A percentile compares a stretch with the other conserved stretches of the same genome.
Evolutionary conservation across 92 coral and sea anemone species (phyloP).

Genomic region (Phymanthus crucifer): DNA sequence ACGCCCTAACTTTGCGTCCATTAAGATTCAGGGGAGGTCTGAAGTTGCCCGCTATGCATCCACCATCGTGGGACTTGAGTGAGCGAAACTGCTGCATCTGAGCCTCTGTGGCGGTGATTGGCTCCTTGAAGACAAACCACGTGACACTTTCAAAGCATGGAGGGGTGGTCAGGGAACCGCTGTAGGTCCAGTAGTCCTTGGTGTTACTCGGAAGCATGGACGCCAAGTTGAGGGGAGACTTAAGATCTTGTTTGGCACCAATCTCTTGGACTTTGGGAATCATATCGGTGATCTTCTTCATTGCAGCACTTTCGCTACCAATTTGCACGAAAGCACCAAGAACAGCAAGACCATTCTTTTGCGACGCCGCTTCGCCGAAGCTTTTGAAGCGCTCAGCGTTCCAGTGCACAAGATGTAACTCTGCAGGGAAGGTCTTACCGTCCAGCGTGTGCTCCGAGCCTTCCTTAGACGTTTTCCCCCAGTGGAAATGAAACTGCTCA

Average conservation of each 20-base stretch:
- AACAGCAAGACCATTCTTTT: conserved; percentile 73
- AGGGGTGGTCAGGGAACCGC: conserved; percentile 60
- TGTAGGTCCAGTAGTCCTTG: conserved; percentile 58
- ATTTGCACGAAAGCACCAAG: conserved; percentile 75
- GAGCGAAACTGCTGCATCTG: conserved; percentile 49
- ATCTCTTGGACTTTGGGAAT: conserved; percentile 43
- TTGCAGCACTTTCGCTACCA: conserved; percentile 23
- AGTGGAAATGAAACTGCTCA: conserved; percentile 81
- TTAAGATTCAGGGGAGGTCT: conserved; percentile 38
- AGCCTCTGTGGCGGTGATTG: conserved; percentile 37
- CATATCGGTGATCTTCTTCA: conserved; percentile 44
- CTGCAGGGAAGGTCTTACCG: conserved; percentile 77
- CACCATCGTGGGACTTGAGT: conserved; percentile 29
- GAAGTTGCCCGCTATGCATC: conserved; percentile 39
- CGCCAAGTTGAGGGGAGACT: conserved; percentile 35
- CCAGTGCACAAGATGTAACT: conserved; percentile 96
- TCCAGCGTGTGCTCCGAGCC: conserved; percentile 81
- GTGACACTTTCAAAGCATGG: conserved; percentile 68
- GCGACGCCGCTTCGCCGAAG: conserved; percentile 60
- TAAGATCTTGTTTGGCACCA: conserved; percentile 35
- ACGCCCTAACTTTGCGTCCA: conserved; percentile 38
- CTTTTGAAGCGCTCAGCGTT: conserved; percentile 60
- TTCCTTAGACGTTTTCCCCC: conserved; percentile 53
- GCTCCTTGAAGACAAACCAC: conserved; percentile 54
- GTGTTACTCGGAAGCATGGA: conserved; percentile 34